Evolutionary conservation across 2,113 vertebrate species (phyloP).

Genomic region (Sprattus sprattus): DNA sequence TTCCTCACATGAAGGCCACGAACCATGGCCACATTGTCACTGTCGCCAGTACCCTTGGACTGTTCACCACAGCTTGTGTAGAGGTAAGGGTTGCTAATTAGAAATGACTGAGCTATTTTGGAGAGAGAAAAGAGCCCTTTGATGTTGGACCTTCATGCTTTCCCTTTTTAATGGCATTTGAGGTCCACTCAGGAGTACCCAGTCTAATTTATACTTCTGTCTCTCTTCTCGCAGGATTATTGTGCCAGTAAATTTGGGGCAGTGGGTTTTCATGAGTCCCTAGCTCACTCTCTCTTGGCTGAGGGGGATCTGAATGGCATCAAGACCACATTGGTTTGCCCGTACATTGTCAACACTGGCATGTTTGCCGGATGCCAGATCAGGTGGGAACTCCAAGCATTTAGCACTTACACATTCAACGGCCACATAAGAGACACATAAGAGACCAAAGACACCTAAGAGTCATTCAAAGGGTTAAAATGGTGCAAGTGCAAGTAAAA

Average conservation of each 20-base stretch:
- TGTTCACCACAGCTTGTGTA: slow-evolving; percentile 63
- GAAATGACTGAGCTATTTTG: not conserved
- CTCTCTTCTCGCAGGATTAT: slow-evolving; percentile 59
- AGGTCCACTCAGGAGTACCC: not conserved
- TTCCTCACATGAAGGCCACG: slow-evolving; percentile 60
- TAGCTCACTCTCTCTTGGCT: slow-evolving; percentile 63
- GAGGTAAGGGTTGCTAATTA: slow-evolving; percentile 51
- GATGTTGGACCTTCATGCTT: not conserved
- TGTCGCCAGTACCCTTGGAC: slow-evolving; percentile 57
- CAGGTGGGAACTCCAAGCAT: slow-evolving; percentile 47
- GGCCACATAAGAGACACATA: not conserved
- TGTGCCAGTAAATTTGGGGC: slow-evolving; percentile 72
- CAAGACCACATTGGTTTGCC: slow-evolving; percentile 69
- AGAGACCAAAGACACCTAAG: too few relatives aligned
- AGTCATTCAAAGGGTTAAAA: too few relatives aligned
- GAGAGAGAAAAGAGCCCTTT: not conserved
- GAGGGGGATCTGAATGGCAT: slow-evolving; percentile 56
- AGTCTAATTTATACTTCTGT: not conserved
- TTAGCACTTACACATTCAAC: not conserved
- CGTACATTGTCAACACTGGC: slow-evolving; percentile 66
- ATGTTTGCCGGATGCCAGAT: slow-evolving; percentile 67
- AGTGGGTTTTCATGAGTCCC: slow-evolving; percentile 69
- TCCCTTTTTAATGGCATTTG: not conserved
- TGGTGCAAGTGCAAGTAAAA: too few relatives aligned
- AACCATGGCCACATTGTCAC: slow-evolving; percentile 61